Percentiles rank a stretch among this genome's conserved stretches.
Conservation (phyloP, 2,797 vertebrate genomes). For the Acanthurus lineatus region DNA sequence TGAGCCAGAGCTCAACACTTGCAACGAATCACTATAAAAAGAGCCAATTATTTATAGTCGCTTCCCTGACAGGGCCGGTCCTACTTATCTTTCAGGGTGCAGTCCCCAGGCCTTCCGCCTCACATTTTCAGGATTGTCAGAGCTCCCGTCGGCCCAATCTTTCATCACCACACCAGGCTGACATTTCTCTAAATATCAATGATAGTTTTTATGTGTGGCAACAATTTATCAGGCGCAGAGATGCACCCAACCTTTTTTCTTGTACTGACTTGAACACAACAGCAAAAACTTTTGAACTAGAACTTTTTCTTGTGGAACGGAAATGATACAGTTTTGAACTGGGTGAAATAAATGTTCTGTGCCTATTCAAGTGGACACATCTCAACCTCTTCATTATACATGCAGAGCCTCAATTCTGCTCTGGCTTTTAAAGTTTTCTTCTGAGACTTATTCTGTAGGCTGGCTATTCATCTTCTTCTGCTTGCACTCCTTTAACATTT, state of each 20-base stretch:
- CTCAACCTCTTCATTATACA: conserved; percentile 9
- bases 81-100: conserved; percentile 79
- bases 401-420: conserved; percentile 5
- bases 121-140: conserved; percentile 62
- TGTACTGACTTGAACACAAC: conserved; percentile 8
- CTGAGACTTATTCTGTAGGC: not conserved
- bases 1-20: conserved; percentile 58
- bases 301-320: conserved; percentile 2
- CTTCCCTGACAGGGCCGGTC: conserved; percentile 67
- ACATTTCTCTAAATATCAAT: conserved; percentile 78
- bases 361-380: conserved; percentile 1
- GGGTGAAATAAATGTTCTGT: not conserved
- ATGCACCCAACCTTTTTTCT: conserved; percentile 13
- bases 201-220: conserved; percentile 67
- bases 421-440: not conserved
- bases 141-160: conserved; percentile 55
- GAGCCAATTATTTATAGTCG: conserved; percentile 83
- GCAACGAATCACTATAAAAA: conserved; percentile 76
- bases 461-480: conserved; percentile 24
- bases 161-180: conserved; percentile 68
- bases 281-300: conserved; percentile 20
- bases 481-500: conserved; percentile 15
- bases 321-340: not conserved
- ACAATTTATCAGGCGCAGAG: conserved; percentile 57
- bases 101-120: conserved; percentile 53